phyloP scores from a whole-genome alignment of 2,113 vertebrate species.

The Circaetus cinerascens region DNA sequence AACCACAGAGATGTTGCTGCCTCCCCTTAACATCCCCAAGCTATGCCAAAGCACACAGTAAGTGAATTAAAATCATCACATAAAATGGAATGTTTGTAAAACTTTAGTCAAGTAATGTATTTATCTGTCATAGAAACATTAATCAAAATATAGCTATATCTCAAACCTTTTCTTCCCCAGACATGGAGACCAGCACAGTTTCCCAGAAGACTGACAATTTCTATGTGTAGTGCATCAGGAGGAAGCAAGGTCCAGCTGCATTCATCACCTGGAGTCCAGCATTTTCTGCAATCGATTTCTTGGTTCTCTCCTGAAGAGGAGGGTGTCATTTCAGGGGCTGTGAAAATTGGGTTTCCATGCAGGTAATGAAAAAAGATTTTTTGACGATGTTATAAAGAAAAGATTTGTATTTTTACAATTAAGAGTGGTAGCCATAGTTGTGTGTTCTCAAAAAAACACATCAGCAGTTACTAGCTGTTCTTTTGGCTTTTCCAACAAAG shows the following conservation, averaged over 20 bases:
- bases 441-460: background rate
- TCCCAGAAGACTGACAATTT: background rate
- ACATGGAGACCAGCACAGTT: background rate
- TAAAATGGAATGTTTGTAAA: background rate
- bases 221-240: background rate
- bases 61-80: background rate
- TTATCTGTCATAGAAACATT: background rate
- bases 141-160: background rate
- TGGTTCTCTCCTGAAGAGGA: background rate
- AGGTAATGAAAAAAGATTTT: background rate
- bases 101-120: background rate
- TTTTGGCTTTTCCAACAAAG: background rate
- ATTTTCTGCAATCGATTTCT: background rate
- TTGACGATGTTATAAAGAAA: background rate
- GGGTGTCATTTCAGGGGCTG: background rate
- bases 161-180: background rate
- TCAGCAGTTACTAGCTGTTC: background rate
- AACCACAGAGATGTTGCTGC: background rate
- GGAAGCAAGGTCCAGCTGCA: background rate
- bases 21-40: background rate
- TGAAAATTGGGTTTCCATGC: background rate
- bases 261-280: background rate
- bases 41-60: slow-evolving; percentile 15
- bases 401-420: background rate
- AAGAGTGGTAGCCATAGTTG: background rate